Percentiles rank a stretch among this genome's conserved stretches.
These are phyloP conservation scores for Proisotoma minuta DNA, from an alignment of 2,888 invertebrate species.

Conservation along the genomic window DNA sequence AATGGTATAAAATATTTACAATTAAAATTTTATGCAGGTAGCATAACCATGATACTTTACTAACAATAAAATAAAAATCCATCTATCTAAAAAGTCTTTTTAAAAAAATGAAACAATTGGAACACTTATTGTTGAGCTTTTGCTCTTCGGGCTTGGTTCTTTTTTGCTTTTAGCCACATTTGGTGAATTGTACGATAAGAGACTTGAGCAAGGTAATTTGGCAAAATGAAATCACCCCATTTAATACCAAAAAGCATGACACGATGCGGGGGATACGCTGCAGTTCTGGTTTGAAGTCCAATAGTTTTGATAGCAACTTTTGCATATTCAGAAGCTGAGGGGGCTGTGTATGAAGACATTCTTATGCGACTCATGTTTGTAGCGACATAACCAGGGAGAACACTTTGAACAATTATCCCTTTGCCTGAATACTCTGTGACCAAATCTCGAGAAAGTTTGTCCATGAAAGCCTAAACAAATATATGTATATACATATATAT, in stretches of 20 bases:
- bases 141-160: conserved; percentile 45
- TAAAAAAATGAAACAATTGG: too few relatives aligned
- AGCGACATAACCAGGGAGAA: conserved; percentile 82
- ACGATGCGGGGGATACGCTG: conserved; percentile 70
- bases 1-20: too few relatives aligned
- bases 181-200: conserved; percentile 45
- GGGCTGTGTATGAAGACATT: conserved; percentile 67
- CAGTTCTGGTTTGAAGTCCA: conserved; percentile 65
- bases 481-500: background rate
- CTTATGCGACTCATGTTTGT: conserved; percentile 85
- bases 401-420: conserved; percentile 73
- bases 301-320: conserved; percentile 65
- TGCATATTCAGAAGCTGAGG: conserved; percentile 68
- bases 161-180: conserved; percentile 47
- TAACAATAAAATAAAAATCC: too few relatives aligned
- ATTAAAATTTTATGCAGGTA: too few relatives aligned
- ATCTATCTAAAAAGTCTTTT: too few relatives aligned
- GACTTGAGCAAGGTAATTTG: conserved; percentile 45
- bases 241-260: conserved; percentile 53
- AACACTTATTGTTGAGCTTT: conserved; percentile 36
- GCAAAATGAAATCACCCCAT: conserved; percentile 47
- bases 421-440: conserved; percentile 67
- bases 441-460: conserved; percentile 72
- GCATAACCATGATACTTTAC: too few relatives aligned
- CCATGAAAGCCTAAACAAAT: conserved; percentile 65